Evolutionary conservation across 2,113 vertebrate species (phyloP).

Genomic region (Cygnus atratus): DNA sequence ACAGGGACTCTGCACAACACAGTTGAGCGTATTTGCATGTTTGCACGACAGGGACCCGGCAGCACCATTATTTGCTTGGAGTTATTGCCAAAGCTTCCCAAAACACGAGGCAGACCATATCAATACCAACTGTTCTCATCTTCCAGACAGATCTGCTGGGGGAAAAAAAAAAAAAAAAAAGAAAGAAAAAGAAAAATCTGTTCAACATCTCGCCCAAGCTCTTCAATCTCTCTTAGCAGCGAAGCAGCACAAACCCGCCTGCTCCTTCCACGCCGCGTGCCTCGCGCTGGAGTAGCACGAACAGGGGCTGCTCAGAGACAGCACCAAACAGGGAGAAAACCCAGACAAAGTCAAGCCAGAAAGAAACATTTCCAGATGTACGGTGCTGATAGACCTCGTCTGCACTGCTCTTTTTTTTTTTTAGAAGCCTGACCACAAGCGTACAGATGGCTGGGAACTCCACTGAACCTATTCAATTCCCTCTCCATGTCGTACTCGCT

Average conservation of each 20-base stretch:
- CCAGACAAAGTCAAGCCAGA: neutral
- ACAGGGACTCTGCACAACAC: neutral
- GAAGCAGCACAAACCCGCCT: constrained; percentile 24
- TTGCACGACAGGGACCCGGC: constrained; percentile 40
- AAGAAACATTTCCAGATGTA: constrained; percentile 47
- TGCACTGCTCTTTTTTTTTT: neutral
- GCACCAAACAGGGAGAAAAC: constrained; percentile 18
- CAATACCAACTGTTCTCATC: constrained; percentile 60
- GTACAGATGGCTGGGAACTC: constrained; percentile 17
- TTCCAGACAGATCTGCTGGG: constrained; percentile 28
- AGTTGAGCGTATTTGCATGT: constrained; percentile 21
- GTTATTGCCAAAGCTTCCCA: constrained; percentile 54
- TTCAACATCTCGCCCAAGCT: constrained; percentile 32
- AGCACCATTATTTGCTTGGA: constrained; percentile 40
- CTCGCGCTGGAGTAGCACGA: neutral
- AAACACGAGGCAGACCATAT: constrained; percentile 54
- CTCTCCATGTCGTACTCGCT: neutral
- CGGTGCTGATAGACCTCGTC: constrained; percentile 14
- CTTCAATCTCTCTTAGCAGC: neutral
- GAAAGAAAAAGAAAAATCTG: constrained; percentile 23
- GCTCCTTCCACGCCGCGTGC: neutral
- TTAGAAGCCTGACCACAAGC: constrained; percentile 34
- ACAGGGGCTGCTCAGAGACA: neutral
- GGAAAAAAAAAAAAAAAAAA: neutral
- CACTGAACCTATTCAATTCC: neutral